Conservation (phyloP, 1,140 invertebrate genomes). For the Neodiprion pinetum region DNA sequence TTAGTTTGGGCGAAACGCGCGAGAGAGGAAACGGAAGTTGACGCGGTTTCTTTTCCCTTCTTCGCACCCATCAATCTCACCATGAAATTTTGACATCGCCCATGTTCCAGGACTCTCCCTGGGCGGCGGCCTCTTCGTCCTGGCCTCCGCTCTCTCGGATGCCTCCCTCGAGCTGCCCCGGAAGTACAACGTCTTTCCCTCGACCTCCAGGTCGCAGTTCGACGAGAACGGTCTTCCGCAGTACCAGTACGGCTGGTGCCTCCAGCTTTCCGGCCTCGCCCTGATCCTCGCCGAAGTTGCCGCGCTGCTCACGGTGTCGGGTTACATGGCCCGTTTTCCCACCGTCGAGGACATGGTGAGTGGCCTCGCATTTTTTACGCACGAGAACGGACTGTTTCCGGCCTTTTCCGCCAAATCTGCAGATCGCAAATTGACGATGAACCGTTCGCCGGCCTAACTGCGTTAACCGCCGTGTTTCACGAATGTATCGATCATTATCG, state of each 20-base stretch:
- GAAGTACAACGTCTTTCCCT: conserved; percentile 50
- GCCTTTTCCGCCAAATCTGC: not conserved
- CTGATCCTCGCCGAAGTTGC: conserved; percentile 73
- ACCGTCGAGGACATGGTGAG: conserved; percentile 71
- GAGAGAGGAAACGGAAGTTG: too few relatives aligned
- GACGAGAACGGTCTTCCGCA: conserved; percentile 60
- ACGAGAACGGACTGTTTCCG: not conserved
- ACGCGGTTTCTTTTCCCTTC: too few relatives aligned
- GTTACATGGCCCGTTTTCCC: conserved; percentile 69
- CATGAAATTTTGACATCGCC: too few relatives aligned
- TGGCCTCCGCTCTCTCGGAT: conserved; percentile 70
- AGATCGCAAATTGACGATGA: not conserved
- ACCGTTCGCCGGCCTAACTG: not conserved
- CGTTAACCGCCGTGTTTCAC: not conserved
- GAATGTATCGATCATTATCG: conserved; percentile 2
- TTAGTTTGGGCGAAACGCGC: too few relatives aligned
- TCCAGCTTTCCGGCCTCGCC: conserved; percentile 71
- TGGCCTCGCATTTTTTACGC: not conserved
- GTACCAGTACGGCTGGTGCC: conserved; percentile 76
- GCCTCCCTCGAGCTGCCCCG: conserved; percentile 63
- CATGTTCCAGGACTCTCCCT: conserved; percentile 67
- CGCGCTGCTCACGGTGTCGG: conserved; percentile 69
- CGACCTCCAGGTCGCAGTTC: conserved; percentile 48
- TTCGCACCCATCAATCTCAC: too few relatives aligned
- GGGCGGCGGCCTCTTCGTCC: conserved; percentile 69